Percentiles rank a stretch among this genome's conserved stretches.
Evolutionary conservation across 2,113 vertebrate genomes (phyloP).

Genomic region (Bungarus multicinctus): DNA sequence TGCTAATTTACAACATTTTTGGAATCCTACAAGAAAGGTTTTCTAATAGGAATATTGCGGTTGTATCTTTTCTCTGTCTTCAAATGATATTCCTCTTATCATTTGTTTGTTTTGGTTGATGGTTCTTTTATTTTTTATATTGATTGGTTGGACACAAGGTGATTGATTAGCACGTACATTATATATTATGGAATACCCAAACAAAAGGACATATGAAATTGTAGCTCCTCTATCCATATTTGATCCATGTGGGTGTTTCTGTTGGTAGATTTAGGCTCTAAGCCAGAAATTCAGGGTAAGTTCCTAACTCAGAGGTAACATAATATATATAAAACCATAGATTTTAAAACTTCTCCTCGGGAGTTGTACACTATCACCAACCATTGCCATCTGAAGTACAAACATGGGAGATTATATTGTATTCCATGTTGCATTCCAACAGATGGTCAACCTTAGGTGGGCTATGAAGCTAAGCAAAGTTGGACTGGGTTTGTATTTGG

Average conservation of each 20-base stretch:
- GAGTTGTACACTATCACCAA: not conserved
- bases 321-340: not conserved
- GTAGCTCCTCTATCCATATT: not conserved
- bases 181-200: not conserved
- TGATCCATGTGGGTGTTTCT: not conserved
- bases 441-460: not conserved
- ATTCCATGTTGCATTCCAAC: not conserved
- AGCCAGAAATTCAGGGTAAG: not conserved
- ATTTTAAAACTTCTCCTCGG: not conserved
- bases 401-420: not conserved
- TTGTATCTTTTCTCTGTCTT: not conserved
- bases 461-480: not conserved
- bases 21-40: not conserved
- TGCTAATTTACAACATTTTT: slow-evolving; percentile 25
- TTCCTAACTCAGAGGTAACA: not conserved
- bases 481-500: not conserved
- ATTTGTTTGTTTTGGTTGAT: not conserved
- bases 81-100: not conserved
- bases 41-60: slow-evolving; percentile 17
- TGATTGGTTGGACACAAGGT: not conserved
- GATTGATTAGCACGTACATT: not conserved
- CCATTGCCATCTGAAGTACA: not conserved
- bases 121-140: slow-evolving; percentile 14
- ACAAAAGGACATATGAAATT: not conserved
- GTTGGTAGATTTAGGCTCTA: not conserved